phyloP scores from a whole-genome alignment of 1,140 invertebrate species.

The Leguminivora glycinivorella region DNA sequence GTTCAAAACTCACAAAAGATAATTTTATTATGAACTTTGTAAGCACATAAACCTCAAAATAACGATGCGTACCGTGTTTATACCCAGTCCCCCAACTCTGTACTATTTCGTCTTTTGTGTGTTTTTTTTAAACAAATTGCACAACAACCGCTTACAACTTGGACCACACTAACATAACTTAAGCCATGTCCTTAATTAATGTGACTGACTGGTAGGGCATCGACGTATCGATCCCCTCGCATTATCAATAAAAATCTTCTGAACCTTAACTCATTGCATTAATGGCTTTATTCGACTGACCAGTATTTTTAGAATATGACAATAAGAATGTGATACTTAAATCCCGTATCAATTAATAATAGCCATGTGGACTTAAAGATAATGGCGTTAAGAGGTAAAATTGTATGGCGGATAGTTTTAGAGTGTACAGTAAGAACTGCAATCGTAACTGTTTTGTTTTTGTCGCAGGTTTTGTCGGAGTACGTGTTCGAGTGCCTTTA shows the following conservation, averaged over 20 bases:
- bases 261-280: constrained; percentile 37
- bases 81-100: no score
- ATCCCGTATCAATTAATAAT: constrained; percentile 4
- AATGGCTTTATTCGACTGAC: constrained; percentile 29
- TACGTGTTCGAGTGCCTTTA: neutral
- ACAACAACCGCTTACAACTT: neutral
- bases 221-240: constrained; percentile 32
- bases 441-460: neutral
- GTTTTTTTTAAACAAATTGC: neutral
- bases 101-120: no score
- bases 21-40: no score
- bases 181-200: constrained; percentile 47
- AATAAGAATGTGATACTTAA: neutral
- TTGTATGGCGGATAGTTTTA: neutral
- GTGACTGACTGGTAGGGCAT: constrained; percentile 34
- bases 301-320: neutral
- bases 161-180: neutral
- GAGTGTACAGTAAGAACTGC: neutral
- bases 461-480: neutral
- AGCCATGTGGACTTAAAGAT: neutral
- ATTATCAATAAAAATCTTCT: neutral
- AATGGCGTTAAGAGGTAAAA: neutral
- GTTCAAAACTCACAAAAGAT: no score
- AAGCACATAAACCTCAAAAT: no score
- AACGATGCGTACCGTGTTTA: no score